Base-by-base conservation (phyloP, 1,140 invertebrate genomes). In the Drosophila pruinosa region DNA sequence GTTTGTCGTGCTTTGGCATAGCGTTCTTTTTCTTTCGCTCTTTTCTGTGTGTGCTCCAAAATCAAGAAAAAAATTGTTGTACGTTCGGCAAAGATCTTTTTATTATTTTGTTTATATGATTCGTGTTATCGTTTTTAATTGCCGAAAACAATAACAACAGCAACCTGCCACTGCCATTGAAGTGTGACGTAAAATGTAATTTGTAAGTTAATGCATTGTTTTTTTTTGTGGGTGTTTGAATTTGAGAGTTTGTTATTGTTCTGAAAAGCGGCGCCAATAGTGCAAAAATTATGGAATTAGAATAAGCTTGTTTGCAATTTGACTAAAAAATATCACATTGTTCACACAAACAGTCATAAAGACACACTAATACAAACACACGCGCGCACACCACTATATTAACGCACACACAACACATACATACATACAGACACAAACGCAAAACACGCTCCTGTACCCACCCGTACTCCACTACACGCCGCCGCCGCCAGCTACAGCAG, bases 391-490 rank as follows among this genome's bases (percentile, higher is more conserved):
- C 47, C 41, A 67, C 24, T 54, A 72, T 62, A 53, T 31, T 24
- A 21, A 59, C 69, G 56, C 38, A 57, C 78, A 68, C 48, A 73
- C 43, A n/a, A n/a, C n/a, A n/a, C n/a, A n/a, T n/a, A 58, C 53
- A 72, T 14, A 59, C 36, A 78, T 3, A 52, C 65, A 68, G 36
- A 85, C 62, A 72, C 81, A 75, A 86, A 68, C 80, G 80, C 69
- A 73, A 86, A 86, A 85, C 82, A 86, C 82, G 82, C 81, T 86
- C 82, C 81, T 86, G 81, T 86, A 86, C 81, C 73, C 72, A 81
- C 68, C 68, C 62, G 72, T 80, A 77, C 80, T 85, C 81, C 80
- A 86, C 81, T 71, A 19, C 72, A 80, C 54, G 68, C 76, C 80
- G 76, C 52, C 50, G 34, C 43, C 43, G 67, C 67, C 59, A 70